Evolutionary conservation across 2,888 invertebrate genomes (phyloP), one percentile per base, ranked within the genome.

Genomic region (Busseola fusca): DNA sequence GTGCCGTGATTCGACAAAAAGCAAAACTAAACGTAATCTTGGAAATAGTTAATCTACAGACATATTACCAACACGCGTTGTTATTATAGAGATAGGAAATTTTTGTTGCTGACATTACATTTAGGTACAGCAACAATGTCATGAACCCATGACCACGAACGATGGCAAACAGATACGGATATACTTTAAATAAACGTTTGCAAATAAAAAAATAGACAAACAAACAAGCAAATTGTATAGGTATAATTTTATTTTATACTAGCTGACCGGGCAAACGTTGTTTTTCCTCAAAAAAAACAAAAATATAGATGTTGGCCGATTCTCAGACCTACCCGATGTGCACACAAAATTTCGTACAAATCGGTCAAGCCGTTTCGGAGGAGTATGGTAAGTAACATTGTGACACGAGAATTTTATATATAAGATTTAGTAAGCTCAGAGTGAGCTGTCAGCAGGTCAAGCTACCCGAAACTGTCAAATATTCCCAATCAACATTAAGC

Each of bases 221-320:
- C 48, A 34, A 60, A 40, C 30, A 64, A 59, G 59, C n/a, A 59
- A 56, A 56, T 10, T 56, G 5, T 30, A 30, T 64, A 50, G 16
- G 25, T n/a, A 60, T 60, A 48, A 67, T 73, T 60, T 59, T 50
- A 77, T 77, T 66, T 52, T 48, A 52, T 5, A 4, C n/a, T n/a
- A n/a, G n/a, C n/a, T n/a, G n/a, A n/a, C n/a, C n/a, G n/a, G n/a
- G n/a, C n/a, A n/a, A n/a, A n/a, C n/a, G n/a, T n/a, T n/a, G n/a
- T n/a, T n/a, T n/a, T n/a, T n/a, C n/a, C n/a, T n/a, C n/a, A n/a
- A n/a, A n/a, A n/a, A n/a, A n/a, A n/a, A n/a, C n/a, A n/a, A n/a
- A n/a, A n/a, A n/a, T n/a, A n/a, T n/a, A n/a, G n/a, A n/a, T n/a
- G n/a, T n/a, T n/a, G n/a, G n/a, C n/a, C n/a, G n/a, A n/a, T n/a